Base-by-base conservation (phyloP, 2,888 invertebrate genomes). In the Yponomeuta plumbellus region DNA sequence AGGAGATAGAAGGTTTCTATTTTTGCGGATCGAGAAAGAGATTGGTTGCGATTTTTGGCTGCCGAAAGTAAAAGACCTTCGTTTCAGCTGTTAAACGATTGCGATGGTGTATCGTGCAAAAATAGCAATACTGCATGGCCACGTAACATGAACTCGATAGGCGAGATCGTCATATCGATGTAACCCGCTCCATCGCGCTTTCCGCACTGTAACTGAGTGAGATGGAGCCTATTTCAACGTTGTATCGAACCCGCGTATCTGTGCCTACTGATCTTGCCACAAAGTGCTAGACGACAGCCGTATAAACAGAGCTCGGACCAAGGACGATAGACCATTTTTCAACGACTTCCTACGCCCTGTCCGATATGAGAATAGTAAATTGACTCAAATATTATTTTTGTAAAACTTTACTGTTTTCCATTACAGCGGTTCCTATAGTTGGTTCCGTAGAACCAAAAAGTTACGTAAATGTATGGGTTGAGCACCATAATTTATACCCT, bases 241-340 rank as follows among this genome's bases (percentile, higher is more conserved):
- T 5, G 34, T 34, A 34, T 34, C 34, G 34, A 34, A 8, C 3
- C 6, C 34, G 34, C 34, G 34, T 34, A 6, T 34, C 8, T 34
- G 34, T 34, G 34, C 34, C 34, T 34, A 10, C 34, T 8, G 34
- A 34, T 34, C 59, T 22, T 4, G 13, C 22, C 80, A 81, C 78
- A 88, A 90, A 90, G 90, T 90, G 90, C 83, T 88, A 86, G 84
- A 88, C 83, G 90, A 89, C 88, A 89, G 86, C 84, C 81, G 80
- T 77, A 84, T 90, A 90, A 90, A 90, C 91, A 90, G 75, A 74
- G 72, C 77, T 75, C 70, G 68, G 75, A 79, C 85, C 88, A 88
- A 88, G 89, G 88, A 80, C 86, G 76, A 68, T 40, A 34, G 3
- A 21, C 11, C 59, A 21, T 59, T 59, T 59, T 58, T 58, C 11